Evolutionary conservation across 2,113 vertebrate species (phyloP).

Genomic region (Seriola rivoliana): DNA sequence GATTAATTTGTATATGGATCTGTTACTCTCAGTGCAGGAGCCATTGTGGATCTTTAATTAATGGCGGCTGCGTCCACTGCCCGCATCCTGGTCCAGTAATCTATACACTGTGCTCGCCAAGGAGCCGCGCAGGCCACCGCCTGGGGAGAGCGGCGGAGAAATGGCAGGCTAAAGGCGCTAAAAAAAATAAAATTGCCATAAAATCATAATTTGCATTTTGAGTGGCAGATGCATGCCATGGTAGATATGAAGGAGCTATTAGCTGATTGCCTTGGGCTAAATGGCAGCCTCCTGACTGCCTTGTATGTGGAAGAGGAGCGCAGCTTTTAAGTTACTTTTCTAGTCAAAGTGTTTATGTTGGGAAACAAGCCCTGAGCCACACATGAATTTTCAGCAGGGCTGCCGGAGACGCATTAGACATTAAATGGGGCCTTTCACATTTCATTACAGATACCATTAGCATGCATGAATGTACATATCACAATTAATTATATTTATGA

Average conservation of each 20-base stretch:
- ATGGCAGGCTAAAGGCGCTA: constrained; percentile 38
- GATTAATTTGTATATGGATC: constrained; percentile 85
- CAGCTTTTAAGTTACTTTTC: constrained; percentile 56
- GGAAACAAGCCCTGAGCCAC: constrained; percentile 55
- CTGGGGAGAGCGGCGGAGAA: constrained; percentile 30
- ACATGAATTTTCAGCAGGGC: constrained; percentile 55
- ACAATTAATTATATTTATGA: constrained; percentile 48
- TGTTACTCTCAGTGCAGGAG: constrained; percentile 75
- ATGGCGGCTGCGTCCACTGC: constrained; percentile 75
- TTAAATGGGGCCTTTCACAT: constrained; percentile 62
- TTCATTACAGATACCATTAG: constrained; percentile 57
- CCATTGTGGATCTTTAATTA: constrained; percentile 85
- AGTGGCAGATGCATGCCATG: constrained; percentile 66
- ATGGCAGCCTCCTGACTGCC: constrained; percentile 40
- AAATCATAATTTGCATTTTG: constrained; percentile 76
- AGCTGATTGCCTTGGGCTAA: constrained; percentile 53
- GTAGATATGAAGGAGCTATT: constrained; percentile 69
- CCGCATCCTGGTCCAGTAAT: constrained; percentile 72
- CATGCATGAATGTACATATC: constrained; percentile 49
- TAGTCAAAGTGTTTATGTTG: constrained; percentile 59
- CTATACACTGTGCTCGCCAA: constrained; percentile 67
- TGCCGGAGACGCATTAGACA: constrained; percentile 55
- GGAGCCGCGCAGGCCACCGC: constrained; percentile 44
- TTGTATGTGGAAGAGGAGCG: constrained; percentile 47
- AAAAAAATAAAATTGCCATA: constrained; percentile 63